Evolutionary conservation across 2,113 vertebrate genomes (phyloP).

Genomic region (Orientallactaga bullata): DNA sequence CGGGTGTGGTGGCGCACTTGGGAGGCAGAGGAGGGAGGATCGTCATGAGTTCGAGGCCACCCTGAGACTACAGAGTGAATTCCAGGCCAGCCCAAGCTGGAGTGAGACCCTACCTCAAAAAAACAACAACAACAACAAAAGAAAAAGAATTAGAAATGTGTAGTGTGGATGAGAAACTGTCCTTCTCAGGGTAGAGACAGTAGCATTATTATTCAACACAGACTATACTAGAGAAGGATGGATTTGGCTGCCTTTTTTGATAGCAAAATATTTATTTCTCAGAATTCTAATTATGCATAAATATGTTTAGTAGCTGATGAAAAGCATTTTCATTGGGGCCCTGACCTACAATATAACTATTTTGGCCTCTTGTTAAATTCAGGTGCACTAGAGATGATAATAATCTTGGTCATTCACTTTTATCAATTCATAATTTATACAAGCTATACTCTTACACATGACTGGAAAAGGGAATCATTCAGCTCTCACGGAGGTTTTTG

Average conservation of each 20-base stretch:
- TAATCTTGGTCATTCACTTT: background rate
- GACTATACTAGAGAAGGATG: slow-evolving; percentile 78
- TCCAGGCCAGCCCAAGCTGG: no score
- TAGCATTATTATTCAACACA: slow-evolving; percentile 80
- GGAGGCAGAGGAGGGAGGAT: no score
- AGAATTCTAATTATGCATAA: slow-evolving; percentile 68
- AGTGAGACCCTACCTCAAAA: no score
- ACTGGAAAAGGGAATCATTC: slow-evolving; percentile 7
- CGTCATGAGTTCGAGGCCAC: no score
- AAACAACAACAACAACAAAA: background rate
- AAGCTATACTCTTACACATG: background rate
- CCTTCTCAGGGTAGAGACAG: slow-evolving; percentile 45
- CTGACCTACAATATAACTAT: slow-evolving; percentile 29
- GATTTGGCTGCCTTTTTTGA: slow-evolving; percentile 76
- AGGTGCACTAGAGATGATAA: background rate
- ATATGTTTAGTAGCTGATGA: slow-evolving; percentile 62
- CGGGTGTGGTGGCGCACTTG: no score
- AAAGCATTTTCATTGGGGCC: slow-evolving; percentile 54
- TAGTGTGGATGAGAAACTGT: slow-evolving; percentile 76
- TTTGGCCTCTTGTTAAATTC: slow-evolving; percentile 11
- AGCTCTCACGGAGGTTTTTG: background rate
- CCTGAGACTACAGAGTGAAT: no score
- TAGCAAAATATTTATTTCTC: slow-evolving; percentile 83
- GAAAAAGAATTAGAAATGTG: slow-evolving; percentile 40
- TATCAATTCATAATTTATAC: background rate